phyloP scores from a whole-genome alignment of 2,113 vertebrate species.

The Phainopepla nitens region DNA sequence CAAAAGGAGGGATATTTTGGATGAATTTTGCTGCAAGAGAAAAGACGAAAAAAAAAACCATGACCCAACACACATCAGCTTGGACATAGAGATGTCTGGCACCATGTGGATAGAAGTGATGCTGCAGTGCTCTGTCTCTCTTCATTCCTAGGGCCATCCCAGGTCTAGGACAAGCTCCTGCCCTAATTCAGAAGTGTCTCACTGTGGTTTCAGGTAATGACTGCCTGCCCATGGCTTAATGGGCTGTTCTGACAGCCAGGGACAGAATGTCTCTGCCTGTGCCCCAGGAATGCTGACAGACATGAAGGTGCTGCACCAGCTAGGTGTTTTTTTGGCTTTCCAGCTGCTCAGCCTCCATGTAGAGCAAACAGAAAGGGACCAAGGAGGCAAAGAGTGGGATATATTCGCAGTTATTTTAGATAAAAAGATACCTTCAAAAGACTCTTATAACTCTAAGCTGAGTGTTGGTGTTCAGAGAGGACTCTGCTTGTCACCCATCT shows the following conservation, averaged over 20 bases:
- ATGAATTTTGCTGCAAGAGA: background rate
- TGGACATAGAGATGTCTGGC: background rate
- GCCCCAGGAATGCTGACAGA: background rate
- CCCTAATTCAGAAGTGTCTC: background rate
- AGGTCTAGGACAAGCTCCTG: background rate
- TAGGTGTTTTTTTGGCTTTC: background rate
- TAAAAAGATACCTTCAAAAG: background rate
- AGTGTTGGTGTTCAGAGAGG: background rate
- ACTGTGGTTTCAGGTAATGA: background rate
- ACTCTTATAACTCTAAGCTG: background rate
- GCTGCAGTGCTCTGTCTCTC: background rate
- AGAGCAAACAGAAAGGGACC: background rate
- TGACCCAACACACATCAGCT: background rate
- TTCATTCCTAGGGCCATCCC: background rate
- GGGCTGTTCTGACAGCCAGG: background rate
- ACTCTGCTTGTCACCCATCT: background rate
- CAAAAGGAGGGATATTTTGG: background rate
- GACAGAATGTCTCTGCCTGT: background rate
- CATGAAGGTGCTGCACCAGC: background rate
- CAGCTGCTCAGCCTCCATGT: background rate
- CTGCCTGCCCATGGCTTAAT: background rate
- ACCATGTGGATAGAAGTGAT: background rate
- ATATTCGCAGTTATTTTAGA: background rate
- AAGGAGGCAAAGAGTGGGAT: background rate
- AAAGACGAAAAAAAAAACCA: background rate